phyloP scores from a whole-genome alignment of 1,140 invertebrate species.

The Neuroterus valhalla region DNA sequence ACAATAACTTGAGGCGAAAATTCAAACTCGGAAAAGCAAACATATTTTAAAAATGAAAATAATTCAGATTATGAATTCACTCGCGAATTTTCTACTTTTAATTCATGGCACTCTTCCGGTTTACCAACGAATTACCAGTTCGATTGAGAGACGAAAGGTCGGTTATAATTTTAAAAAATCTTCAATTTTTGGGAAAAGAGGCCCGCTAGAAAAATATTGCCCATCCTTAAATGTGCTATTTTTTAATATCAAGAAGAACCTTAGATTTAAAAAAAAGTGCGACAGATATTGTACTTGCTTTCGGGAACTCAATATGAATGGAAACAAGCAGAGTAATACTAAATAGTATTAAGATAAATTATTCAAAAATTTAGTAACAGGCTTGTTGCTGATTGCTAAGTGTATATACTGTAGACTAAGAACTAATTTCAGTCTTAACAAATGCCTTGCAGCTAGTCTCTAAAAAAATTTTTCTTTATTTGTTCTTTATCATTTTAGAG shows the following conservation, averaged over 20 bases:
- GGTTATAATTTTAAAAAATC: neutral
- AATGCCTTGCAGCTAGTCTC: conserved; percentile 25
- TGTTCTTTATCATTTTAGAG: neutral
- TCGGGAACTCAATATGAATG: too few relatives aligned
- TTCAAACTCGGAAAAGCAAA: too few relatives aligned
- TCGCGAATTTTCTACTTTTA: too few relatives aligned
- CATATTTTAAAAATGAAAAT: too few relatives aligned
- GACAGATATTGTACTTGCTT: neutral
- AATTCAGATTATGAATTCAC: too few relatives aligned
- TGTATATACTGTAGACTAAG: conserved; percentile 72
- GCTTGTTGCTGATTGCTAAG: conserved; percentile 60
- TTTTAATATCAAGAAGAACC: conserved; percentile 64
- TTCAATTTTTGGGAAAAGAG: neutral
- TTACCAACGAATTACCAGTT: too few relatives aligned
- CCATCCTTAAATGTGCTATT: conserved; percentile 67
- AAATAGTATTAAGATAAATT: conserved; percentile 47
- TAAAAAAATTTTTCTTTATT: conserved; percentile 20
- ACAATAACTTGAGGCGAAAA: neutral
- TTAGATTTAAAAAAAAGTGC: conserved; percentile 50
- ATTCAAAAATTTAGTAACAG: conserved; percentile 47
- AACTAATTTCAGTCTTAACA: conserved; percentile 31
- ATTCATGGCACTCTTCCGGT: too few relatives aligned
- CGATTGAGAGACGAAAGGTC: too few relatives aligned
- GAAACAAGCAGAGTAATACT: too few relatives aligned
- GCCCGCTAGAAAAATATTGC: conserved; percentile 10